phyloP scores from a whole-genome alignment of 2,888 invertebrate species.

The Sicus ferrugineus region DNA sequence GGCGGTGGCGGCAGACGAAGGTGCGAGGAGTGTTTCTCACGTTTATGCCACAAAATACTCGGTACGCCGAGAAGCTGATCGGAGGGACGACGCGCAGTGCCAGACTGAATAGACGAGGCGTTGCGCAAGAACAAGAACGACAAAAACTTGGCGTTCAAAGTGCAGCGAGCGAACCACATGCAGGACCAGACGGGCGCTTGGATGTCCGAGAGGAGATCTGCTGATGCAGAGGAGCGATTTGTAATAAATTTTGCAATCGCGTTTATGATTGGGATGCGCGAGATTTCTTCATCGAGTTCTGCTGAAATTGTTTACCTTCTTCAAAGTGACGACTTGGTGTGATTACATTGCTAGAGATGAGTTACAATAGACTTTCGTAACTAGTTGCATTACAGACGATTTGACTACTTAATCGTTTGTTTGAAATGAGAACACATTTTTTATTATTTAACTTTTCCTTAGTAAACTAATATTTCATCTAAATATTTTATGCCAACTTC shows the following conservation, averaged over 20 bases:
- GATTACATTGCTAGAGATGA: no score
- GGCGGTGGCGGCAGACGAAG: neutral
- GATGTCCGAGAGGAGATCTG: neutral
- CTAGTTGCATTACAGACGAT: no score
- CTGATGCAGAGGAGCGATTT: neutral
- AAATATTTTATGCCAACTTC: no score
- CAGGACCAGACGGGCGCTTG: neutral
- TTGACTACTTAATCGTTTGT: no score
- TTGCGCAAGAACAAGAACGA: conserved; percentile 10
- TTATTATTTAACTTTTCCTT: no score
- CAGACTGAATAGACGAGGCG: conserved; percentile 23
- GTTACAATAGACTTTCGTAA: no score
- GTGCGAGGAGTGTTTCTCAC: conserved; percentile 10
- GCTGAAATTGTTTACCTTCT: no score
- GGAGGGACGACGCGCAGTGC: neutral
- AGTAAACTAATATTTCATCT: no score
- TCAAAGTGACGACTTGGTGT: no score
- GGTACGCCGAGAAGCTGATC: neutral
- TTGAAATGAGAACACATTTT: no score
- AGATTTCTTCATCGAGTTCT: conserved; percentile 18
- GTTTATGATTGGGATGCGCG: neutral
- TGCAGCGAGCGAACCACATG: conserved; percentile 10
- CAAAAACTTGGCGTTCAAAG: conserved; percentile 19
- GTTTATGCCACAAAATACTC: conserved; percentile 9
- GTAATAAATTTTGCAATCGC: conserved; percentile 10